Evolutionary conservation across 2,797 vertebrate genomes (phyloP).

Genomic region (Lepilemur ruficaudatus): DNA sequence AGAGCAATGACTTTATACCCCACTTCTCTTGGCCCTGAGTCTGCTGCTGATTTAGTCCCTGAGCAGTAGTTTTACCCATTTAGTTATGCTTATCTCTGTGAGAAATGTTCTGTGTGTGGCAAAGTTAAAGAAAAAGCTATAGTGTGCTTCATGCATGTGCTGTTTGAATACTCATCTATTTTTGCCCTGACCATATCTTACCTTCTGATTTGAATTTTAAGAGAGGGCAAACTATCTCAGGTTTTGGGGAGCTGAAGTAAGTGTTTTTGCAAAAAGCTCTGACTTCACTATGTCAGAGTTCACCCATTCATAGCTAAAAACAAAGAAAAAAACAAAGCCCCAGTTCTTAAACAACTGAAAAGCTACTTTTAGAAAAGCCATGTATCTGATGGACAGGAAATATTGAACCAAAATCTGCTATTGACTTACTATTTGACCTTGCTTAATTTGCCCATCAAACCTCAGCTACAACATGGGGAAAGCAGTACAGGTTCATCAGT

Average conservation of each 20-base stretch:
- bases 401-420: background rate
- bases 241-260: conserved; percentile 32
- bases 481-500: background rate
- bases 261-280: conserved; percentile 16
- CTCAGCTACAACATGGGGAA: background rate
- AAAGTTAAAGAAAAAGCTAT: background rate
- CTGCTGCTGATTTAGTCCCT: background rate
- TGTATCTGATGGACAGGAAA: background rate
- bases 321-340: background rate
- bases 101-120: background rate
- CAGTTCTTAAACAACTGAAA: conserved; percentile 16
- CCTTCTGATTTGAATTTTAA: conserved; percentile 41
- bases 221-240: background rate
- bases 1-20: background rate
- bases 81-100: background rate
- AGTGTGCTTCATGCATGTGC: background rate
- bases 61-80: background rate
- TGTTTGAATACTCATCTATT: background rate
- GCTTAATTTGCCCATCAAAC: background rate
- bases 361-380: background rate
- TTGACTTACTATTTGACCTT: background rate
- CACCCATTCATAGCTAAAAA: background rate
- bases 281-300: background rate
- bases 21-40: background rate
- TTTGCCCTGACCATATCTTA: background rate